phyloP scores from a whole-genome alignment of 2,797 vertebrate genomes.

The Poecilia wingei region DNA sequence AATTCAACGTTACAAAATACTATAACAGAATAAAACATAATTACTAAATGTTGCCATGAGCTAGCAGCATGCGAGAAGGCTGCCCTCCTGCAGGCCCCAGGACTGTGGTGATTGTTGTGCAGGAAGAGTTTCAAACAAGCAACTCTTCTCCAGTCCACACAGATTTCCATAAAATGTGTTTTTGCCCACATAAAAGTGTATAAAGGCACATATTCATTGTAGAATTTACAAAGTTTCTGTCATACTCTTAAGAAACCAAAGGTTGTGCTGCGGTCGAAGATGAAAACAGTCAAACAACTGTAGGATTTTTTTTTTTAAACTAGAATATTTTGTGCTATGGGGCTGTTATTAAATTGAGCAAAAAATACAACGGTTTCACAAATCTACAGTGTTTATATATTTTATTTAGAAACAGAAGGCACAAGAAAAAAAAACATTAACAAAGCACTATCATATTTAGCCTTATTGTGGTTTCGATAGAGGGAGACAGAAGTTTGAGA shows the following conservation, averaged over 20 bases:
- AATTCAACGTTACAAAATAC: background rate
- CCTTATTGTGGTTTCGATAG: background rate
- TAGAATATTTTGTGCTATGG: background rate
- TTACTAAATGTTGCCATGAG: background rate
- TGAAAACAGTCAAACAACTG: background rate
- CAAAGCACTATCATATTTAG: background rate
- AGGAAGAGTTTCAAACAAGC: slow-evolving; percentile 1
- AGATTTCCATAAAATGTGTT: background rate
- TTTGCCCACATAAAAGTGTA: background rate
- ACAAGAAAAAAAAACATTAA: background rate
- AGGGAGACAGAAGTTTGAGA: background rate
- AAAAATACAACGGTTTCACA: background rate
- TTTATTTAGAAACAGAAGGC: background rate
- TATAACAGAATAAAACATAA: background rate
- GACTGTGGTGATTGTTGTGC: background rate
- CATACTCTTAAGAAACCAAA: background rate
- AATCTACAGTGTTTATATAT: background rate
- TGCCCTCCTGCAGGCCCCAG: background rate
- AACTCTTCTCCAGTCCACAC: background rate
- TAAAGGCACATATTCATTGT: background rate
- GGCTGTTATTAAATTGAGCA: background rate
- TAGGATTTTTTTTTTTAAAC: background rate
- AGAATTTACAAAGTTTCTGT: background rate
- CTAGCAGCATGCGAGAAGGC: background rate
- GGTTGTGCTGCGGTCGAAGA: background rate